Evolutionary conservation across 2,888 invertebrate genomes (phyloP), one percentile per base, ranked within the genome.

Genomic region (Hypena proboscidalis): DNA sequence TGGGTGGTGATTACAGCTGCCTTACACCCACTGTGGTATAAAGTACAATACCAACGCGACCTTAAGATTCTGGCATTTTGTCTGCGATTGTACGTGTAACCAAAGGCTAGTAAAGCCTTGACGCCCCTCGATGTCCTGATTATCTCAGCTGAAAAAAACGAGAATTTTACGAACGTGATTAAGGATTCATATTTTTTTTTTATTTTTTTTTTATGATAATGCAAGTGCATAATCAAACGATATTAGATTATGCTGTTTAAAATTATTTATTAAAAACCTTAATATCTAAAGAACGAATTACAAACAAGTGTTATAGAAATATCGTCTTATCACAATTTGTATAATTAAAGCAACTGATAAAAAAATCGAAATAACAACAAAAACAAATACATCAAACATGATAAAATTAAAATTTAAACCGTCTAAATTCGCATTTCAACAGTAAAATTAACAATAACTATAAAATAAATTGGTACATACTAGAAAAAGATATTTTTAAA

Each of bases 341-440:
- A 42, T 50, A 58, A 58, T 45, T 54, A 48, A 46, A 41, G 50
- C 50, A 44, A 44, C 51, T n/a, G n/a, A n/a, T n/a, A n/a, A n/a
- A 31, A 48, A 27, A 38, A 32, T 42, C 50, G 51, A 49, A 53
- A 52, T 35, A 33, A 46, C 39, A 44, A 48, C 40, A 44, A 55
- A 57, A 56, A 49, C 43, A 42, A 52, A 54, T 57, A 35, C 41
- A 35, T 39, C 39, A n/a, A n/a, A n/a, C n/a, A n/a, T n/a, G n/a
- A n/a, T n/a, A n/a, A n/a, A n/a, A n/a, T n/a, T n/a, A n/a, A n/a
- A n/a, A n/a, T n/a, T n/a, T n/a, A n/a, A n/a, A n/a, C n/a, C n/a
- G n/a, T n/a, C n/a, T n/a, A n/a, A n/a, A n/a, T n/a, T n/a, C n/a
- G n/a, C n/a, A n/a, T n/a, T n/a, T n/a, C n/a, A n/a, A n/a, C n/a